Evolutionary conservation across 2,113 vertebrate species (phyloP), one percentile per base, ranked within the genome.

Genomic region (Strix aluco): DNA sequence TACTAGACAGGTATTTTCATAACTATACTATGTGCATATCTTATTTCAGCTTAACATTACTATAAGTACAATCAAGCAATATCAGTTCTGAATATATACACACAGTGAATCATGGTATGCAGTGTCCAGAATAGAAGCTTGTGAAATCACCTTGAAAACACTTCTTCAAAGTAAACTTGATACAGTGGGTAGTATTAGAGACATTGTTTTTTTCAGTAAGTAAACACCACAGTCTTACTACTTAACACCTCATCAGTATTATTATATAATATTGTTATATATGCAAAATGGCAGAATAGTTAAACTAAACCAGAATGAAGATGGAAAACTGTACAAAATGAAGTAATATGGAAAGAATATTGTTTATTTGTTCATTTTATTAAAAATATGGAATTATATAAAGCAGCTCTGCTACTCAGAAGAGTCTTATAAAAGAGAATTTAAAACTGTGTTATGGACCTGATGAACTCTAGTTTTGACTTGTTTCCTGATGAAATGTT

Each of bases 1-100:
- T 95, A 95, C 81, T 85, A 47, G 84, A 80, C 81, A 95, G 91
- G 92, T 94, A 96, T 97, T 97, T 97, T 96, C 91, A 90, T 91
- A 96, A 77, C 89, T 91, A 59, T 85, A 63, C 63, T 70, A 20
- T 0, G 2, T 51, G 19, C 30, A 44, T 94, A 97, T 95, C 94
- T 87, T 85, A 75, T 96, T 97, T 97, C 96, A 92, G 62, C 90
- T 91, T 90, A 95, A 92, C 88, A 70, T 90, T 91, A 58, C 73
- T 82, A 17, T 58, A 88, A 36, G 57, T 94, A 88, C 78, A 95
- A 85, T 89, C 42, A 77, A 85, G 63, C 22, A 90, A 80, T 85
- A 96, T 77, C 71, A 47, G 59, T 59, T 92, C 26, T 42, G 78
- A 91, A 92, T 95, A 91, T 77, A 85, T 42, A 73, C 46, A 88